Percentiles rank a stretch among this genome's conserved stretches.
Evolutionary conservation across 2,797 vertebrate species (phyloP).

Genomic region (Spondyliosoma cantharus): DNA sequence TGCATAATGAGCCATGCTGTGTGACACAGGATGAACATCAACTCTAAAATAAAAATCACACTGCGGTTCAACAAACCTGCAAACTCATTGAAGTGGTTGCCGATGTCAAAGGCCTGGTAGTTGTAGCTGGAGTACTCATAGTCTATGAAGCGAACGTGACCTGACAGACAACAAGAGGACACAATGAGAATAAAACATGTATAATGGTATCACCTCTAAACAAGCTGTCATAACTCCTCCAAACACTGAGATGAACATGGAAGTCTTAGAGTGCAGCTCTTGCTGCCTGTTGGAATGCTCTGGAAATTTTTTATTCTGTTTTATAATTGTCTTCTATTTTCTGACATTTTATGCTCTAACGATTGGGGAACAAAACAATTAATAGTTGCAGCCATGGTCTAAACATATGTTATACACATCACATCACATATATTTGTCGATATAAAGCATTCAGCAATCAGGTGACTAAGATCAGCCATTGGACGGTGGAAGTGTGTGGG

Average conservation of each 20-base stretch:
- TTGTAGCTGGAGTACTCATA: conserved; percentile 98
- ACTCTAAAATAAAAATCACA: neutral
- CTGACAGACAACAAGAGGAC: conserved; percentile 72
- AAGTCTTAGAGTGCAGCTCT: too few relatives aligned
- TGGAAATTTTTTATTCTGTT: too few relatives aligned
- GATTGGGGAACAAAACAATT: neutral
- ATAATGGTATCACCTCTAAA: neutral
- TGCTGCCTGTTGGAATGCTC: too few relatives aligned
- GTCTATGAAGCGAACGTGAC: conserved; percentile 93
- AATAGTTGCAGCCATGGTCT: neutral
- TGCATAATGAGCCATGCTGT: neutral
- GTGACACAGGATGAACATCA: neutral
- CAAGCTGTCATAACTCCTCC: too few relatives aligned
- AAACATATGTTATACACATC: neutral
- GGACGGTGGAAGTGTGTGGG: neutral
- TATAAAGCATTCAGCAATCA: too few relatives aligned
- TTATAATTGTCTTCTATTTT: neutral
- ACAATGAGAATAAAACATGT: neutral
- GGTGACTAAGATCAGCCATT: too few relatives aligned
- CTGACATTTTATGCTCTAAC: neutral
- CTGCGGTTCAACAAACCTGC: conserved; percentile 85
- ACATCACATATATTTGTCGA: too few relatives aligned
- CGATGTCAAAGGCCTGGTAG: conserved; percentile 98
- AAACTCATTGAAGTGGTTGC: conserved; percentile 99
- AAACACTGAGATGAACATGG: too few relatives aligned